Percentiles rank a stretch among this genome's conserved stretches.
These are phyloP conservation scores for Brachionus rotundiformis DNA, from an alignment of 1,140 invertebrate genomes.

Conservation along the genomic window DNA sequence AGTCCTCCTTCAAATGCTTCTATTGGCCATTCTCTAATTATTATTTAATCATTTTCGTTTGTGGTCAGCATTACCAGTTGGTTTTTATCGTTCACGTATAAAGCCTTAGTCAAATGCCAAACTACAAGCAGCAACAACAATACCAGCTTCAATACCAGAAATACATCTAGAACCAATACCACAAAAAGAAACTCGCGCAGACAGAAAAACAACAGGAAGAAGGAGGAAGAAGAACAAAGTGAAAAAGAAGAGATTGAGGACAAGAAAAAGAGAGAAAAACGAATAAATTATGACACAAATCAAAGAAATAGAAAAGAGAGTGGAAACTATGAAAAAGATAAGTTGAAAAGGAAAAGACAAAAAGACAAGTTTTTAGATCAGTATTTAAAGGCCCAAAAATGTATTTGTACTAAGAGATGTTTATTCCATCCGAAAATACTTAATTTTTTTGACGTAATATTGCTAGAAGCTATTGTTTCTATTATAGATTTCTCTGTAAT, in stretches of 20 bases:
- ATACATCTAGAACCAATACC: not conserved
- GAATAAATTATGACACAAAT: not conserved
- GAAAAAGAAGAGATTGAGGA: not conserved
- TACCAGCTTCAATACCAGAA: not conserved
- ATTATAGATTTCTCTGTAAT: not conserved
- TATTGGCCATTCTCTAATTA: not conserved
- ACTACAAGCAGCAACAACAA: too few relatives aligned
- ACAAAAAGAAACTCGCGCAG: not conserved
- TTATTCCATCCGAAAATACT: not conserved
- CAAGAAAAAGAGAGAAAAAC: not conserved
- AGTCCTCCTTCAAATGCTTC: constrained; percentile 4
- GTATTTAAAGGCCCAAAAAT: constrained; percentile 20
- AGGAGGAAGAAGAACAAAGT: not conserved
- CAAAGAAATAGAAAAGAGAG: not conserved
- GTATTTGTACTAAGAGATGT: not conserved
- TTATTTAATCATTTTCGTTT: not conserved
- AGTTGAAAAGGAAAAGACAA: not conserved
- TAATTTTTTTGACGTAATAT: not conserved
- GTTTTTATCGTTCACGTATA: not conserved
- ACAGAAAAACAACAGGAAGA: not conserved
- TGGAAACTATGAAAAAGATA: not conserved
- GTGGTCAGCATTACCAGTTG: constrained; percentile 18
- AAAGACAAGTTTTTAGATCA: constrained; percentile 23
- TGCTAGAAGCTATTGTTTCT: not conserved
- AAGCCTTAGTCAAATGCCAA: not conserved